Conservation (phyloP, 2,888 invertebrate species). For the Habroteleia sp. region DNA sequence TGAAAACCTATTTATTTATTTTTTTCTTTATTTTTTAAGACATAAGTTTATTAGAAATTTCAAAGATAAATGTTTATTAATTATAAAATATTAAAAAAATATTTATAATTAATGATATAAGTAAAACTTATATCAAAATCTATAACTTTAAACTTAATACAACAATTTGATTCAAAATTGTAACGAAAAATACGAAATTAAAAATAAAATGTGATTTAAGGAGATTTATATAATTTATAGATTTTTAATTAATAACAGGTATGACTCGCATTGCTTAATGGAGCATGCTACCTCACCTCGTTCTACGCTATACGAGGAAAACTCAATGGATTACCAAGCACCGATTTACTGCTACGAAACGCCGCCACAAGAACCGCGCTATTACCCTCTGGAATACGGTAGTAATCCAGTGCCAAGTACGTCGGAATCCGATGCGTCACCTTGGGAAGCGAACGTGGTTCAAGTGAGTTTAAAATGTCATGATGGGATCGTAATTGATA, state of each 20-base stretch:
- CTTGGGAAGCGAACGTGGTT: slow-evolving; percentile 72
- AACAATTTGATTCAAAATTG: too few relatives aligned
- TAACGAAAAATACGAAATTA: too few relatives aligned
- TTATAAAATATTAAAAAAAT: too few relatives aligned
- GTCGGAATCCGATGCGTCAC: slow-evolving; percentile 68
- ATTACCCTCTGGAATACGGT: slow-evolving; percentile 66
- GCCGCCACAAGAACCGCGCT: slow-evolving; percentile 74
- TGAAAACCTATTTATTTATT: slow-evolving; percentile 1
- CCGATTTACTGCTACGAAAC: slow-evolving; percentile 76
- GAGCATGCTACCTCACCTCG: slow-evolving; percentile 71
- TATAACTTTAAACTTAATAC: too few relatives aligned
- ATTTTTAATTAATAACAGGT: slow-evolving; percentile 64
- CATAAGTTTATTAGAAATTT: too few relatives aligned
- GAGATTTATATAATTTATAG: too few relatives aligned
- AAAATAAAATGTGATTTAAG: too few relatives aligned
- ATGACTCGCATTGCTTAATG: slow-evolving; percentile 68
- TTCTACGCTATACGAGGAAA: slow-evolving; percentile 74
- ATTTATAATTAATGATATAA: too few relatives aligned
- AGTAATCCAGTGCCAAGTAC: slow-evolving; percentile 55
- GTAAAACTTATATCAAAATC: too few relatives aligned
- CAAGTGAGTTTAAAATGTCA: slow-evolving; percentile 67
- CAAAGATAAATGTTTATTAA: too few relatives aligned
- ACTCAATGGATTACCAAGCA: slow-evolving; percentile 73
- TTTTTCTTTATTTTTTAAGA: too few relatives aligned
- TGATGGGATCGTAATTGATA: slow-evolving; percentile 5